Base-by-base conservation (phyloP, 2,113 vertebrate genomes). In the Campylomormyrus numenius region DNA sequence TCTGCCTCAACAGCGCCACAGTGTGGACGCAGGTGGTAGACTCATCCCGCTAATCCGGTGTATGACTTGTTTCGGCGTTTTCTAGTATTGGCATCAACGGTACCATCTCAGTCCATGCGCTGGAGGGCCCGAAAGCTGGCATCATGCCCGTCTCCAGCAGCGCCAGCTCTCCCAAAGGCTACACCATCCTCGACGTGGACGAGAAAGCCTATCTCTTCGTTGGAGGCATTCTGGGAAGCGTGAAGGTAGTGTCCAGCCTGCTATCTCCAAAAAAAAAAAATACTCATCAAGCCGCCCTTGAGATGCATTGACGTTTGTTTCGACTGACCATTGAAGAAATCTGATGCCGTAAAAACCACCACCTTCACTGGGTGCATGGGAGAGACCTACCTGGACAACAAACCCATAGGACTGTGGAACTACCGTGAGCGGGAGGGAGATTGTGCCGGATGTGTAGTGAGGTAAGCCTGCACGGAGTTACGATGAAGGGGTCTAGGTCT, bases 291-390 rank as follows among this genome's bases (percentile, higher is more conserved):
- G 83, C 19, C 0, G 9, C 21, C 19, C 19, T 85, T 45, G 24
- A 48, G 83, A 48, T 45, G 83, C 48, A 48, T n/a, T 48, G 46
- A 85, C 24, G 9, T 89, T 85, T 85, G 42, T 88, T 53, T n/a
- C 27, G n/a, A 45, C 74, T 92, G 49, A 89, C 46, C 83, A 31
- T 90, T 80, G 49, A 93, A 99, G 98, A 99, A 98, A 92, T 97
- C 98, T 46, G 98, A 99, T 21, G 97, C 97, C 39, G 97, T 99
- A 0, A 97, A 96, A 91, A 96, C 96, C 74, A 95, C 95, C 56
- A 98, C 98, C 0, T 99, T 99, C 93, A 96, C 96, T 0, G 98
- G 98, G 88, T 99, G 98, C 90, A 98, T 99, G 97, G 98, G 98
- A 3, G 98, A 99, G 94, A 97, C 97, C 0, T 98, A 96, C 92